These are phyloP conservation scores for Panagrolaimus sp. DNA, from an alignment of 1,140 invertebrate genomes.

Conservation along the genomic window DNA sequence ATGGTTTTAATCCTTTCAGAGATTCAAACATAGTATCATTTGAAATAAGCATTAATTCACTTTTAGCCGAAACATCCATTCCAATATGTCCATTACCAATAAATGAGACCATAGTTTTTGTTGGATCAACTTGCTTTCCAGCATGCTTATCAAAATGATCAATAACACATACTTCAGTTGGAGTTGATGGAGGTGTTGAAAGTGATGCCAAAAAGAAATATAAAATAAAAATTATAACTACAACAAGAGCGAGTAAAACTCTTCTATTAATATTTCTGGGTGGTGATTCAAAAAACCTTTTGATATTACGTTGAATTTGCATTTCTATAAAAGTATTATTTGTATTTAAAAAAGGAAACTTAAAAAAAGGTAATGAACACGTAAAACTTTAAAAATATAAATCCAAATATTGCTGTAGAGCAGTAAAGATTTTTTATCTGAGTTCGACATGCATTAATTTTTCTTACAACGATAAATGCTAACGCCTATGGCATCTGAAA, in stretches of 20 bases:
- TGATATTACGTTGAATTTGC: constrained; percentile 5
- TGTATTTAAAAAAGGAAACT: too few species aligned
- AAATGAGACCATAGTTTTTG: constrained; percentile 23
- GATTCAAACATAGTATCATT: constrained; percentile 12
- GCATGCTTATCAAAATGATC: constrained; percentile 17
- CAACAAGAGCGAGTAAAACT: constrained; percentile 9
- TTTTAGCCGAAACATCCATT: constrained; percentile 25
- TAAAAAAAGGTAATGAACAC: too few species aligned
- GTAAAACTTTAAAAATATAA: too few species aligned
- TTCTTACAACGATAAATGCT: too few species aligned
- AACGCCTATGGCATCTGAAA: too few species aligned
- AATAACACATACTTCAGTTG: constrained; percentile 19
- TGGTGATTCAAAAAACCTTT: neutral
- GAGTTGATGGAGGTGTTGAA: constrained; percentile 7
- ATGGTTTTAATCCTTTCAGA: constrained; percentile 23
- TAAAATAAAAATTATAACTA: constrained; percentile 17
- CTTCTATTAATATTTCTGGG: constrained; percentile 20
- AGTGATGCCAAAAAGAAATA: constrained; percentile 17
- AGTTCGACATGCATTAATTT: too few species aligned
- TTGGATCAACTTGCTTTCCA: constrained; percentile 16
- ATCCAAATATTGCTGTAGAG: too few species aligned
- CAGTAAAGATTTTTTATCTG: too few species aligned
- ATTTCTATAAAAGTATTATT: too few species aligned
- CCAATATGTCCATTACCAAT: constrained; percentile 40
- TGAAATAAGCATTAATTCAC: constrained; percentile 15